Percentiles rank a stretch among this genome's conserved stretches.
phyloP scores from a whole-genome alignment of 2,113 vertebrate genomes.

The Mesoclemmys tuberculata region DNA sequence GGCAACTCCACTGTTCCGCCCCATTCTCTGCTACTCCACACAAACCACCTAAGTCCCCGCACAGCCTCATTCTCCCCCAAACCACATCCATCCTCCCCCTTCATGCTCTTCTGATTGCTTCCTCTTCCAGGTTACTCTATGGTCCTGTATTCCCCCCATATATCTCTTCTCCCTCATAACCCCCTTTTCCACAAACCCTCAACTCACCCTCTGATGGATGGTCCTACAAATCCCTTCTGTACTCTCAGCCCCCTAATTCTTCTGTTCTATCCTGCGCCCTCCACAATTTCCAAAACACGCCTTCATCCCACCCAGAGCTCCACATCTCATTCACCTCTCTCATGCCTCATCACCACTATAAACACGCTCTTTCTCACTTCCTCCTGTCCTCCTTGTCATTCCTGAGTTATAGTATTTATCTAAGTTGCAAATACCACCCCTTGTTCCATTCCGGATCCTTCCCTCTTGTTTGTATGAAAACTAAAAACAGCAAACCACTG shows the following conservation, averaged over 20 bases:
- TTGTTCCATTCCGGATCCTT: slow-evolving; percentile 15
- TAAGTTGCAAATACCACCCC: neutral
- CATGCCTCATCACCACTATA: neutral
- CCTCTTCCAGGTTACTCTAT: neutral
- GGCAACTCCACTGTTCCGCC: neutral
- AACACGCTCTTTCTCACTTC: neutral
- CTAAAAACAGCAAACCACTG: neutral
- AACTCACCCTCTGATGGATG: neutral
- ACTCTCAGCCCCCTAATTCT: neutral
- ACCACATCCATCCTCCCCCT: neutral
- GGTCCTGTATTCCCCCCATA: neutral
- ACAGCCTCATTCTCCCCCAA: neutral
- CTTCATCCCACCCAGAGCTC: neutral
- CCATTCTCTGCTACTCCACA: neutral
- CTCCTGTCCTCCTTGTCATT: neutral
- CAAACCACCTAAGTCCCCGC: neutral
- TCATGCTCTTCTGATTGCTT: neutral
- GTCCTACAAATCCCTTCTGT: neutral
- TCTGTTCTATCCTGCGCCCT: neutral
- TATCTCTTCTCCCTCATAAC: neutral
- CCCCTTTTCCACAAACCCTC: neutral
- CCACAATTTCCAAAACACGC: neutral
- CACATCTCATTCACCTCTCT: neutral
- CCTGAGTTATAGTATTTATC: neutral
- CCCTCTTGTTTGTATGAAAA: neutral